Conservation (phyloP, 2,797 vertebrate species). For the Buphagus erythrorhynchus region DNA sequence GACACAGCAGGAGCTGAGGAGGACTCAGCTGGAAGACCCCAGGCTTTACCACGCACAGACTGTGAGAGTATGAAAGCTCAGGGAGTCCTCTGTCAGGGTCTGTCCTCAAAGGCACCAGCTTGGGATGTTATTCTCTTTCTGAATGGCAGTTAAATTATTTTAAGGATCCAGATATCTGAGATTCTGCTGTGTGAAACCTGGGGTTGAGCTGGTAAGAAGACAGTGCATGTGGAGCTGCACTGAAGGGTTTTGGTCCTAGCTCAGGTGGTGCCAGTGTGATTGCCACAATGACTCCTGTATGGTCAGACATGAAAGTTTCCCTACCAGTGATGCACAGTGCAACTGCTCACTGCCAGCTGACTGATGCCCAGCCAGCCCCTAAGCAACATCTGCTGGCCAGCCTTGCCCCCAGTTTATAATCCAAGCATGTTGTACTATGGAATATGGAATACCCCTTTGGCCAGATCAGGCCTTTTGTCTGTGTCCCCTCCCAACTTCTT, state of each 20-base stretch:
- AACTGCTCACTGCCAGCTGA: neutral
- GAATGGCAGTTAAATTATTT: neutral
- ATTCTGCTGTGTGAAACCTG: neutral
- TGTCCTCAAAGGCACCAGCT: neutral
- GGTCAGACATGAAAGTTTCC: neutral
- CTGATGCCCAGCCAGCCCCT: neutral
- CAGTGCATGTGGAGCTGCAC: no score
- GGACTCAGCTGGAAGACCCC: neutral
- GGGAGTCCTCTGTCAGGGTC: neutral
- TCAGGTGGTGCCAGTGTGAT: neutral
- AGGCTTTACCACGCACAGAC: fast-evolving
- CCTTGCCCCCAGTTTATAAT: neutral
- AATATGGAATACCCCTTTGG: neutral
- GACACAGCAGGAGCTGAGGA: fast-evolving
- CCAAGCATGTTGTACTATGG: neutral
- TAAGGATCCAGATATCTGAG: neutral
- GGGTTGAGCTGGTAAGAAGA: neutral
- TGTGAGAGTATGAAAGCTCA: neutral
- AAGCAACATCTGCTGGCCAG: neutral
- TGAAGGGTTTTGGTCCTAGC: neutral
- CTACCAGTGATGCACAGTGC: neutral
- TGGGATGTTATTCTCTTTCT: neutral
- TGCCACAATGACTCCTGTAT: neutral
- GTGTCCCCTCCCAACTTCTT: neutral
- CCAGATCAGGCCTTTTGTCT: fast-evolving